phyloP scores from a whole-genome alignment of 53 echinoderm and acorn worm genomes.

The Apostichopus leukothele region DNA sequence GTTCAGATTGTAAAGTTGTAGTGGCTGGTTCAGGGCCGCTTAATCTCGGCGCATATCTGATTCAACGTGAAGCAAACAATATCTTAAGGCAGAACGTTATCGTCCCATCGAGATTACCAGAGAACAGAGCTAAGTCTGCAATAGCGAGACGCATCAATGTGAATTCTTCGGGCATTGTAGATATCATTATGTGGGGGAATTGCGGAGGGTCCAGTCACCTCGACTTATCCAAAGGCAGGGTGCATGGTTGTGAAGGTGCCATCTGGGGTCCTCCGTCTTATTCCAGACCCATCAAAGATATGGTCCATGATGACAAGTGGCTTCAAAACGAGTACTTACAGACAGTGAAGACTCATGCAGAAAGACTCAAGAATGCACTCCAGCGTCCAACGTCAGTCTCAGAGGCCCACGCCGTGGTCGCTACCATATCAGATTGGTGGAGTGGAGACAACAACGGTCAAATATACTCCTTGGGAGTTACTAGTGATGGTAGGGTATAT shows the following conservation, averaged over 20 bases:
- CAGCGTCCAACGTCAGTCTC: slow-evolving; percentile 70
- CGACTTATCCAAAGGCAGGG: slow-evolving; percentile 69
- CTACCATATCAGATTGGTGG: slow-evolving; percentile 89
- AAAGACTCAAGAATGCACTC: slow-evolving; percentile 62
- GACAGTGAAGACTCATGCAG: slow-evolving; percentile 60
- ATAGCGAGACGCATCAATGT: slow-evolving; percentile 85
- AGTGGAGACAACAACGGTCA: slow-evolving; percentile 65
- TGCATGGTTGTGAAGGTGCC: slow-evolving; percentile 93
- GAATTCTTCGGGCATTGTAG: slow-evolving; percentile 79
- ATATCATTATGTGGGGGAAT: slow-evolving; percentile 93
- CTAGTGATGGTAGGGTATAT: slow-evolving; percentile 72
- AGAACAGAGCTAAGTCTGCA: slow-evolving; percentile 86
- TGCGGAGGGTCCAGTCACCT: slow-evolving; percentile 71
- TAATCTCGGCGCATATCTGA: slow-evolving; percentile 88
- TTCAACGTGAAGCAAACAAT: slow-evolving; percentile 70
- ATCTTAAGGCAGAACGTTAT: slow-evolving; percentile 84
- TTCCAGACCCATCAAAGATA: slow-evolving; percentile 84
- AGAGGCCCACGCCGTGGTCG: slow-evolving; percentile 74
- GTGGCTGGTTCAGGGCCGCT: slow-evolving; percentile 84
- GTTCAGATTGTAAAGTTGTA: slow-evolving; percentile 72
- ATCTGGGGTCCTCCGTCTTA: slow-evolving; percentile 91
- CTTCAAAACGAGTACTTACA: slow-evolving; percentile 82
- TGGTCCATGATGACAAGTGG: slow-evolving; percentile 99
- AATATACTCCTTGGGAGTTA: slow-evolving; percentile 91
- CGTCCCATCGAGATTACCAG: slow-evolving; percentile 75